These are phyloP conservation scores for Bradypus variegatus DNA, from an alignment of 2,797 vertebrate species.

Conservation along the genomic window DNA sequence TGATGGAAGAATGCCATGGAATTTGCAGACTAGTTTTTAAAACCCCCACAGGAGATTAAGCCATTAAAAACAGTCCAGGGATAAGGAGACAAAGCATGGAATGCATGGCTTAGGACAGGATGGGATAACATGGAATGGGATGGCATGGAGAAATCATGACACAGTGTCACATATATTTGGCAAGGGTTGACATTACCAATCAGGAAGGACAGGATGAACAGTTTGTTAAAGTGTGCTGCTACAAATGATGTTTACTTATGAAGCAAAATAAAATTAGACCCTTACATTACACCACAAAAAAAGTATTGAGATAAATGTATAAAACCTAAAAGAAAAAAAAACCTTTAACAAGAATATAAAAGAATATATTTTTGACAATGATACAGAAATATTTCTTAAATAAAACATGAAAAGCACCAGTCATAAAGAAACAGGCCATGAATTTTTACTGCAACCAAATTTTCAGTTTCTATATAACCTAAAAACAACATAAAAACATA, in stretches of 20 bases:
- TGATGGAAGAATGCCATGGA: not conserved
- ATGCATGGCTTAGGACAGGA: not conserved
- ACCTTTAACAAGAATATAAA: not conserved
- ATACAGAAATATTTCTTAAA: not conserved
- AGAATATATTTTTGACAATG: not conserved
- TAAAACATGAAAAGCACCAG: not conserved
- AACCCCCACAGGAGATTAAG: not conserved
- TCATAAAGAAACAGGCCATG: not conserved
- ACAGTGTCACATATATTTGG: not conserved
- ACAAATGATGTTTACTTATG: not conserved
- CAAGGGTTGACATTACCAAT: not conserved
- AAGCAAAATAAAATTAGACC: not conserved
- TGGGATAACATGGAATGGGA: not conserved
- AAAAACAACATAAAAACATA: not conserved
- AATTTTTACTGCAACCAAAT: not conserved
- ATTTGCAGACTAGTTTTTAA: not conserved
- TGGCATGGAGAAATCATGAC: not conserved
- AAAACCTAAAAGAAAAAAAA: not conserved
- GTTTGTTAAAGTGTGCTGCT: not conserved
- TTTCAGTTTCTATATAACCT: not conserved
- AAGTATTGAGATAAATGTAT: not conserved
- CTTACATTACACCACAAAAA: not conserved
- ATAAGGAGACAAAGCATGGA: not conserved
- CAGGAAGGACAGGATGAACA: not conserved
- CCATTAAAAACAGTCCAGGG: not conserved